Conservation (phyloP, 2,797 vertebrate species). For the Enteromius viviparus region DNA sequence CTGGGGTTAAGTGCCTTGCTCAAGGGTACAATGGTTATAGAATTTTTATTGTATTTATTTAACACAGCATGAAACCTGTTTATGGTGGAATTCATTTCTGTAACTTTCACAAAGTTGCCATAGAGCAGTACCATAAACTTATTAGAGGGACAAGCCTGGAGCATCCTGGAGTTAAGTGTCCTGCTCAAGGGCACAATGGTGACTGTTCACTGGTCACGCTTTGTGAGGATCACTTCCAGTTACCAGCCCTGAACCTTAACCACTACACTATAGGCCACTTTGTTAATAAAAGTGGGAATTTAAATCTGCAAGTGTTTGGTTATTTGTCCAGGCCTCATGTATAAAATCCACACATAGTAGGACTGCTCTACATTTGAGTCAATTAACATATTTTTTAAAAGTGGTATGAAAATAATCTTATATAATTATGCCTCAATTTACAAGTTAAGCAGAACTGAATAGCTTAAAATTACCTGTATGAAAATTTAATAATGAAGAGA, state of each 20-base stretch:
- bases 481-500: background rate
- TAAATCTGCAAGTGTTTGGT: background rate
- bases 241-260: background rate
- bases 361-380: background rate
- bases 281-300: background rate
- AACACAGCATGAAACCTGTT: conserved; percentile 9
- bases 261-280: background rate
- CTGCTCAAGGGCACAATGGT: background rate
- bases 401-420: background rate
- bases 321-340: background rate
- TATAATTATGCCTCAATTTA: background rate
- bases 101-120: conserved; percentile 20
- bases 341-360: background rate
- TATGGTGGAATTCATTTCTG: conserved; percentile 3
- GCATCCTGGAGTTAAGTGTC: conserved; percentile 11
- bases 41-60: conserved; percentile 37
- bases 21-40: background rate
- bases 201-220: background rate
- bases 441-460: background rate
- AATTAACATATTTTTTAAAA: background rate
- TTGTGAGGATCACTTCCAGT: background rate
- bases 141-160: conserved; percentile 1
- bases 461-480: background rate
- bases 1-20: conserved; percentile 14
- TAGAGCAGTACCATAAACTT: conserved; percentile 19